Evolutionary conservation across 2,113 vertebrate genomes (phyloP), one percentile per base, ranked within the genome.

Genomic region (Thryonomys swinderianus): DNA sequence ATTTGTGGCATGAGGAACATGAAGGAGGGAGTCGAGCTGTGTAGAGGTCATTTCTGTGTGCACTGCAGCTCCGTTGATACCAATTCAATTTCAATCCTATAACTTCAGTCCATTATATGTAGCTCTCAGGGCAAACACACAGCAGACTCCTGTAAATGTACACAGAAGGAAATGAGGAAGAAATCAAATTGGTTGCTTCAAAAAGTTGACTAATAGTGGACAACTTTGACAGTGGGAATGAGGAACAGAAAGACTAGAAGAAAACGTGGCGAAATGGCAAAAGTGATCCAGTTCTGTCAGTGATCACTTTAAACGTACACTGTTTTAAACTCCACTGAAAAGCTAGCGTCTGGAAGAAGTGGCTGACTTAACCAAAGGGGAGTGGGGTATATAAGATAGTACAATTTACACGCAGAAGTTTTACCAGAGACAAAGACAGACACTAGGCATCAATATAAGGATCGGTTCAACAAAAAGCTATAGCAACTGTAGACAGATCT

Each of bases 231-330:
- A 48, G n/a, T 55, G 21, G 27, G n/a, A 34, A 45, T 13, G 69
- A 85, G 82, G 45, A 14, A 14, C 9, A 23, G 59, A 42, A 37
- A 76, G 20, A 12, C 18, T 7, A n/a, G 82, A 64, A 78, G 69
- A 40, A 40, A 40, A 64, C 42, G 5, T 27, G 30, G 45, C 18
- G 11, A 40, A 42, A 48, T 34, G 21, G 25, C 53, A 59, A 53
- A 20, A 11, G 14, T 0, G 3, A 73, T 37, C 34, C 55, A 42
- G 0, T 53, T 14, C 62, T 5, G 17, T 5, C 57, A 0, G 2
- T 30, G 51, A 2, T 17, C 9, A 7, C n/a, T 53, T 34, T 11
- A 51, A 40, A 23, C 9, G 25, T 17, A 16, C n/a, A 25, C 30
- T 30, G 8, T 13, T 9, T 11, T 32, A 32, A 23, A 8, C 30